Conservation (phyloP, 2,797 vertebrate genomes). For the Otus scops region DNA sequence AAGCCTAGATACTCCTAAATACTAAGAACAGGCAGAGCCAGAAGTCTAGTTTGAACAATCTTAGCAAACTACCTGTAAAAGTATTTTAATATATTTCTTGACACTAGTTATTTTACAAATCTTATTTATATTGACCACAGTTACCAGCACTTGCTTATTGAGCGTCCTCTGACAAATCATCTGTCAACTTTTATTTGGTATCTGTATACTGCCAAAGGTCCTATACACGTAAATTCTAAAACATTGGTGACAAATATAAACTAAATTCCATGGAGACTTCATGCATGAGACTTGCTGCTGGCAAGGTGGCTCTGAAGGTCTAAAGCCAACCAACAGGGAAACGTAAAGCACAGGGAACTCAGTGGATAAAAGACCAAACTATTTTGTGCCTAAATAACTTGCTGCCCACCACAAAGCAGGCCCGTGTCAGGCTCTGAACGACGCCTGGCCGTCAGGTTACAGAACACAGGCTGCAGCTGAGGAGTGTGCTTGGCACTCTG, state of each 20-base stretch:
- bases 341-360: not conserved
- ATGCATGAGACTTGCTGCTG: not conserved
- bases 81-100: not conserved
- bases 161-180: not conserved
- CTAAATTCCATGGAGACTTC: not conserved
- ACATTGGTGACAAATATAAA: not conserved
- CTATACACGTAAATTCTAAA: not conserved
- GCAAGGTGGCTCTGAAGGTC: not conserved
- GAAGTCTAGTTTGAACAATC: not conserved
- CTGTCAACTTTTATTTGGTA: not conserved
- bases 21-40: not conserved
- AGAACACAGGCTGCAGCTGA: not conserved
- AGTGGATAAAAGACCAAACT: not conserved
- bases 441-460: not conserved
- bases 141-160: not conserved
- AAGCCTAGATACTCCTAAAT: not conserved
- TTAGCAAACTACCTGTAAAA: not conserved
- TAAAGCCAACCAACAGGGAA: not conserved
- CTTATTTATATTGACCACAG: not conserved
- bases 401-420: not conserved
- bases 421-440: no score
- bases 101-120: not conserved
- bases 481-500: not conserved
- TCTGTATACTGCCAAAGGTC: not conserved
- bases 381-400: not conserved